Evolutionary conservation across 2,113 vertebrate species (phyloP), one percentile per base, ranked within the genome.

Genomic region (Osmerus eperlanus): DNA sequence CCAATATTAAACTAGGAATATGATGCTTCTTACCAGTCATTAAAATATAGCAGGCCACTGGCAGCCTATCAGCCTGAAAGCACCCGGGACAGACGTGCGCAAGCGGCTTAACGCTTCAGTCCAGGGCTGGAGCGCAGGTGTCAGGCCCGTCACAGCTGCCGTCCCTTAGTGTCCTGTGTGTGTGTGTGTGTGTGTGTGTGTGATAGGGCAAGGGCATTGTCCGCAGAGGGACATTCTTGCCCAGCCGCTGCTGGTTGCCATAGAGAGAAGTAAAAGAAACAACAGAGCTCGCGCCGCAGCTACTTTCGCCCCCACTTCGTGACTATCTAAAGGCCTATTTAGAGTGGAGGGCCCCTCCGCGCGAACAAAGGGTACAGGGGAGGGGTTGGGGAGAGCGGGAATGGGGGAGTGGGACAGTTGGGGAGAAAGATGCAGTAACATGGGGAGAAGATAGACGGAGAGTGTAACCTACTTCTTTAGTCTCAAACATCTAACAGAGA

Each of bases 161-260:
- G 74, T 79, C 80, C 83, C 81, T 78, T 68, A 61, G 72, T 59
- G 54, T 59, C 12, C 85, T 87, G 90, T 86, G 87, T 92, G 93
- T 92, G 93, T 88, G 88, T 92, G 90, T 76, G 63, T 86, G 87
- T 87, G 86, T 87, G 90, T 86, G 93, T 92, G 93, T 88, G 88
- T 92, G 90, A 95, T 88, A 89, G 92, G 90, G 95, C 93, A 95
- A 89, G 92, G 90, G 95, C 93, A 95, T 95, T 96, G 95, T 96
- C 94, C 94, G 91, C 91, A 92, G 94, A 93, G 93, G 94, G 92
- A 93, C 94, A 96, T 97, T 96, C 96, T 95, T 97, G 93, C 90
- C 90, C 82, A 76, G 83, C 91, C 84, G 90, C 91, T 92, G 93
- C 89, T 93, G 94, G 96, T 97, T 97, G 94, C 95, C 94, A 97